Evolutionary conservation across 2,888 invertebrate species (phyloP), one percentile per base, ranked within the genome.

Genomic region (Protodeltote pygarga): DNA sequence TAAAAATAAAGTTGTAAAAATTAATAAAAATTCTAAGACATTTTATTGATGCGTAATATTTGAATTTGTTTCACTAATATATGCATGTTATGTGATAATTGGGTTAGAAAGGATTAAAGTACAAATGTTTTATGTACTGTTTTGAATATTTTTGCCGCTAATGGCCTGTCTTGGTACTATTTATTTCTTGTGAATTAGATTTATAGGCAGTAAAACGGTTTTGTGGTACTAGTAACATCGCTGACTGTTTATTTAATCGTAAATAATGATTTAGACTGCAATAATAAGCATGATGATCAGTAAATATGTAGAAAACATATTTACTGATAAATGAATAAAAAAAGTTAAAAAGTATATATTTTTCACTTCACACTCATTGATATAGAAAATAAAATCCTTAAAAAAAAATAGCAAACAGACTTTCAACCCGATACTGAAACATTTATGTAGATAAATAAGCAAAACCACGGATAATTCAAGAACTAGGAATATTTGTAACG

Each of bases 11-110:
- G 1, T 45, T 34, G 66, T 35, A 25, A 27, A 51, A 47, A 47
- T 45, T 50, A 34, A 31, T 51, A 27, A 50, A 47, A 35, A 37
- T 49, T 38, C 6, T 40, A 31, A 54, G 31, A 5, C 17, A 42
- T 52, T 59, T 52, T 59, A 62, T 54, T 49, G 45, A 49, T 20
- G 53, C 21, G 31, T 48, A 60, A 44, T 51, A 53, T 65, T 63
- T 63, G 24, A 50, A 63, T 69, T 63, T 3, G 19, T 19, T 21
- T 23, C 14, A 23, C 2, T 45, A 44, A 62, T 57, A 3, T 58
- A 57, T 53, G 50, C 41, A 48, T 46, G 57, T 62, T 28, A 57
- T 52, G 52, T 64, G 70, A 62, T 68, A 68, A 68, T 62, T 66
- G 54, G 61, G 41, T 48, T 39, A 35, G 40, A 17, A 28, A 14